Conservation (phyloP, 53 echinoderm and acorn worm species). For the Paracentrotus lividus region DNA sequence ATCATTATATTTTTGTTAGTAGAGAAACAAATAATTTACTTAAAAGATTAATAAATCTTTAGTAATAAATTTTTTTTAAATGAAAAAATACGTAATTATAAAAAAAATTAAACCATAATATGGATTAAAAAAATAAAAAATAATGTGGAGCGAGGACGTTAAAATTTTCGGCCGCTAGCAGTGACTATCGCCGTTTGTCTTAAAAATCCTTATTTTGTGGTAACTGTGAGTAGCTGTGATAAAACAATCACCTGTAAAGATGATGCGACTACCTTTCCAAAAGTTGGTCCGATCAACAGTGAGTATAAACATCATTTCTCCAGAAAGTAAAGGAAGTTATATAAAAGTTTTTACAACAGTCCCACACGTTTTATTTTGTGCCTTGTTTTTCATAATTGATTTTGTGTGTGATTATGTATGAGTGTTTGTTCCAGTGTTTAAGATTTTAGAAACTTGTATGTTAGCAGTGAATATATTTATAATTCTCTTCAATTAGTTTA, state of each 20-base stretch:
- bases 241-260: background rate
- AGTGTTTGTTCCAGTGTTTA: no score
- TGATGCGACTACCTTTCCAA: conserved; percentile 43
- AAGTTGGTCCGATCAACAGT: conserved; percentile 23
- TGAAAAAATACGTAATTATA: background rate
- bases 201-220: conserved; percentile 6
- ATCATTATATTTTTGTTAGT: background rate
- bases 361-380: conserved; percentile 13
- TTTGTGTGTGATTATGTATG: no score
- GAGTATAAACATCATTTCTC: background rate
- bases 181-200: conserved; percentile 56
- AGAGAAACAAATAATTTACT: background rate
- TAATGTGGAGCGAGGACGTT: background rate
- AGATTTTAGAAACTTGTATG: no score
- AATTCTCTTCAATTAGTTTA: no score
- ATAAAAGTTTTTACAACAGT: background rate
- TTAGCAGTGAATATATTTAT: no score
- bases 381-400: background rate
- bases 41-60: background rate
- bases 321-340: background rate
- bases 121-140: background rate
- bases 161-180: conserved; percentile 62
- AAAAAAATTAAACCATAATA: background rate
- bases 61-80: background rate
- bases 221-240: background rate